Conservation (phyloP, 2,797 vertebrate species). For the Leptodactylus fallax region DNA sequence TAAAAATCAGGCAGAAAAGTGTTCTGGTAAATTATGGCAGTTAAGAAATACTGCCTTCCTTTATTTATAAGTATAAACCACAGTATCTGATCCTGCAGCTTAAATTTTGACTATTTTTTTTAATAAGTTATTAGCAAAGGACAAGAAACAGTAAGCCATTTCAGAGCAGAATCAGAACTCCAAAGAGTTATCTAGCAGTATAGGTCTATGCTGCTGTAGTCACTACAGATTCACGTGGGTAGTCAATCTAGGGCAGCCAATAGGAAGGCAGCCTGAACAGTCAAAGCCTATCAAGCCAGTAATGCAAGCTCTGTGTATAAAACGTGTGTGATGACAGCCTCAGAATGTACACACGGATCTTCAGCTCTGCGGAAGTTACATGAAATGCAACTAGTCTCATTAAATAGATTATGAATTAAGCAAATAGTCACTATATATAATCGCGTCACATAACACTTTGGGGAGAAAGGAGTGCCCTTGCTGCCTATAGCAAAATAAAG, state of each 20-base stretch:
- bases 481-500: not conserved
- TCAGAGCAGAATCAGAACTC: not conserved
- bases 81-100: too few relatives aligned
- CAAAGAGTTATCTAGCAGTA: slow-evolving; percentile 47
- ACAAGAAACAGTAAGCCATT: not conserved
- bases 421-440: not conserved
- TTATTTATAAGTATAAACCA: too few relatives aligned
- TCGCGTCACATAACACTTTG: too few relatives aligned
- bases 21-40: too few relatives aligned
- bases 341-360: not conserved
- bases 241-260: slow-evolving; percentile 78
- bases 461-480: not conserved
- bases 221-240: slow-evolving; percentile 73
- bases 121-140: not conserved
- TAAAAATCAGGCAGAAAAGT: too few relatives aligned
- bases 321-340: not conserved
- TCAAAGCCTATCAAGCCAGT: slow-evolving; percentile 74
- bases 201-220: slow-evolving; percentile 72
- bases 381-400: not conserved
- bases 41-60: too few relatives aligned
- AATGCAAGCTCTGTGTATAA: slow-evolving; percentile 62
- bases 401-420: not conserved
- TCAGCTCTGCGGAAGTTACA: not conserved
- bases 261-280: slow-evolving; percentile 77
- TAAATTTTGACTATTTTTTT: too few relatives aligned